These are phyloP conservation scores for Sigmodon hispidus DNA, from an alignment of 2,113 vertebrate genomes.

Conservation along the genomic window DNA sequence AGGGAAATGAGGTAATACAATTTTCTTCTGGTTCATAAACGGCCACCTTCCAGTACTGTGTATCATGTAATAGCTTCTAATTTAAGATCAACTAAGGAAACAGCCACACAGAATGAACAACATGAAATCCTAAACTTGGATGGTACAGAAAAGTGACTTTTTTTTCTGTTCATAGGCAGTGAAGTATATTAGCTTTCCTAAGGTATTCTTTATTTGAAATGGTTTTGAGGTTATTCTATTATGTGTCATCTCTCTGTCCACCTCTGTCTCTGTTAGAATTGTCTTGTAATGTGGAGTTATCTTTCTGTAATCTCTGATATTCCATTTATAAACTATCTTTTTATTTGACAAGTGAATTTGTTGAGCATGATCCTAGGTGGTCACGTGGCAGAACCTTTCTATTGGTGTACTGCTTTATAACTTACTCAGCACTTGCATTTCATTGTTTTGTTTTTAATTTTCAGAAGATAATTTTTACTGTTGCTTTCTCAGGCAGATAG, in stretches of 20 bases:
- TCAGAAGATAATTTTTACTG: neutral
- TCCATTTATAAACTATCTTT: neutral
- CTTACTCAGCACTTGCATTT: neutral
- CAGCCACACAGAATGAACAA: neutral
- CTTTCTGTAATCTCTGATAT: slow-evolving; percentile 5
- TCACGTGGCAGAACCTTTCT: neutral
- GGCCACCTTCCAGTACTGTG: neutral
- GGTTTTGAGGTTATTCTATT: neutral
- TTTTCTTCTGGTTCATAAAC: neutral
- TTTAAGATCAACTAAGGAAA: neutral
- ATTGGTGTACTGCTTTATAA: neutral
- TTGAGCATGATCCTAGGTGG: neutral
- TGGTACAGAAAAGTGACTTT: neutral
- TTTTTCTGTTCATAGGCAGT: neutral
- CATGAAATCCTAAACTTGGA: neutral
- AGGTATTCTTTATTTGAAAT: slow-evolving; percentile 2
- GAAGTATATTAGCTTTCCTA: neutral
- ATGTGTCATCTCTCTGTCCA: neutral
- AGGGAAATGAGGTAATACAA: neutral
- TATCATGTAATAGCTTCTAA: neutral
- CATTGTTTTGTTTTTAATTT: slow-evolving; percentile 11
- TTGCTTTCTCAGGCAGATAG: neutral
- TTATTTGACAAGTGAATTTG: neutral
- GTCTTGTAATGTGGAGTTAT: neutral
- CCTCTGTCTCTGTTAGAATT: neutral